Conservation (phyloP, 2,797 vertebrate genomes). For the Crax fasciolata region DNA sequence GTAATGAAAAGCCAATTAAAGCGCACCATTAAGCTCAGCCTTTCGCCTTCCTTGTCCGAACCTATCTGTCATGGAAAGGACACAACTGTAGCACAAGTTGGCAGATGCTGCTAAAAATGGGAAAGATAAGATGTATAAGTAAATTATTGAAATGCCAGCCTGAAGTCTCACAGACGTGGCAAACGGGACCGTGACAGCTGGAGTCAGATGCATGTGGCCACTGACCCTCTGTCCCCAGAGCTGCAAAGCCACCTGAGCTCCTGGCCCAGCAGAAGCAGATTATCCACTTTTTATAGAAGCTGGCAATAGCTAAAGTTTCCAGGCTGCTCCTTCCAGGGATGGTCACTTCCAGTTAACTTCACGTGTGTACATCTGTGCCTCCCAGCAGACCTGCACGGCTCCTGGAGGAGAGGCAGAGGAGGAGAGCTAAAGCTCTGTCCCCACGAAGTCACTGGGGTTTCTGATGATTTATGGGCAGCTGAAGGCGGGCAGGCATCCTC, state of each 20-base stretch:
- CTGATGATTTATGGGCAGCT: background rate
- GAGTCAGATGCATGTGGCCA: background rate
- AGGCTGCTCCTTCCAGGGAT: fast-evolving
- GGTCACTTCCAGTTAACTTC: background rate
- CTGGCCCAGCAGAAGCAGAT: background rate
- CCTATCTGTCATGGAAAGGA: background rate
- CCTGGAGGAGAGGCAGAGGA: background rate
- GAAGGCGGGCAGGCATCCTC: background rate
- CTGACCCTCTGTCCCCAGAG: background rate
- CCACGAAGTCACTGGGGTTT: fast-evolving
- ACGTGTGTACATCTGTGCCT: fast-evolving
- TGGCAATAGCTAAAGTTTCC: background rate
- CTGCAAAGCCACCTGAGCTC: constrained; percentile 12
- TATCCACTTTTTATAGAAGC: constrained; percentile 11
- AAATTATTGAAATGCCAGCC: background rate
- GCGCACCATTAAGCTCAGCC: background rate
- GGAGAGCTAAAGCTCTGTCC: fast-evolving
- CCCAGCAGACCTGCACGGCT: fast-evolving
- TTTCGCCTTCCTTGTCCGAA: constrained; percentile 26
- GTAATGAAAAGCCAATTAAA: constrained; percentile 42
- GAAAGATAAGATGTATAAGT: background rate
- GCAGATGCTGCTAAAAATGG: constrained; percentile 17
- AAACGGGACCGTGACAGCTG: fast-evolving
- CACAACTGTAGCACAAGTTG: background rate
- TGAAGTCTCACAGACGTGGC: background rate